Base-by-base conservation (phyloP, 2,888 invertebrate species). In the Linyphia triangularis region DNA sequence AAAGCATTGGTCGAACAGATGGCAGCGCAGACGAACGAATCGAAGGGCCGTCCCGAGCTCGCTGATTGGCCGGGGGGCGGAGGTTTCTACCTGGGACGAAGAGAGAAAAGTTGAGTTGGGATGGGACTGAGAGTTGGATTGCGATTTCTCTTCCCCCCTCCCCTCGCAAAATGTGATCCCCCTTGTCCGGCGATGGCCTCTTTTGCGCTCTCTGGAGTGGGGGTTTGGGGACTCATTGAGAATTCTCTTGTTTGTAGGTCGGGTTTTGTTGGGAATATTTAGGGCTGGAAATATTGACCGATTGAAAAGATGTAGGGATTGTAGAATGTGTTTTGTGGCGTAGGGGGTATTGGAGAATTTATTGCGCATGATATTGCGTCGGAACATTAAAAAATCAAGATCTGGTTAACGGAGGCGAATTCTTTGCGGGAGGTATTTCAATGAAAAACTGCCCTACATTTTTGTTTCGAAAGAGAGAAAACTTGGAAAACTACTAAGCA, bases 41-140 rank as follows among this genome's bases (percentile, higher is more conserved):
- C 79, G 63, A 77, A 37, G 67, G 85, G 85, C 85, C 57, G 85
- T 37, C 59, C 85, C 69, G 73, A 79, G 85, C 57, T 26, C 72
- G 72, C 79, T 86, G 85, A 86, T 86, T 86, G 85, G 85, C 51
- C 57, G 79, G 73, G 61, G 79, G 85, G 85, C 79, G 85, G 85
- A 51, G 57, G 85, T 67, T n/a, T 81, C 30, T 73, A 86, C 85
- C 85, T 86, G 85, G 73, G 83, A 75, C 73, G 65, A 72, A 63
- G 77, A 77, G 69, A 61, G 84, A 40, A 77, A 86, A 77, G 75
- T 65, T 70, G 70, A 63, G 77, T 59, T 73, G 33, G 77, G 63
- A 72, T 78, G 67, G 70, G 85, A 33, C 57, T 72, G n/a, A 7
- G 65, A 82, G 70, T 85, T 69, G 51, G 84, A 85, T 77, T 85